These are phyloP conservation scores for Zhuqinia jingwanae DNA, from an alignment of 2,888 invertebrate genomes.

Conservation along the genomic window DNA sequence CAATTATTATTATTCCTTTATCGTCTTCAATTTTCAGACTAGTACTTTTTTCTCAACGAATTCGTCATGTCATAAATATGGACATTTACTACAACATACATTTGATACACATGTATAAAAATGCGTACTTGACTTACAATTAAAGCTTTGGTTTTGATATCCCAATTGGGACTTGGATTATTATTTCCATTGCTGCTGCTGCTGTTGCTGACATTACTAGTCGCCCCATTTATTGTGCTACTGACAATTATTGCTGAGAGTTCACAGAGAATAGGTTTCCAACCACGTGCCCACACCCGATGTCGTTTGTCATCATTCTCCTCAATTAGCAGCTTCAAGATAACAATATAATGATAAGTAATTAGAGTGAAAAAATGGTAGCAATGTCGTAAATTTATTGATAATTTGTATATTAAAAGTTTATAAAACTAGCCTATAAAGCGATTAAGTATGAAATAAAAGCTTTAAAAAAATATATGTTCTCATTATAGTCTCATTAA, in stretches of 20 bases:
- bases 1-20: too few species aligned
- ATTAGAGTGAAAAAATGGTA: neutral
- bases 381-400: slow-evolving; percentile 25
- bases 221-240: neutral
- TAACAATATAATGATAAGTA: neutral
- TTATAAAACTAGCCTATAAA: neutral
- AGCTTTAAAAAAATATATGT: too few species aligned
- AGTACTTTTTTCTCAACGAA: too few species aligned
- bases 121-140: slow-evolving; percentile 58
- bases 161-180: slow-evolving; percentile 49
- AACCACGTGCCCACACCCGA: slow-evolving; percentile 71
- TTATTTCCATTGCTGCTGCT: slow-evolving; percentile 41
- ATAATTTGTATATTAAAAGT: slow-evolving; percentile 54
- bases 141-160: slow-evolving; percentile 71
- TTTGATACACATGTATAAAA: neutral
- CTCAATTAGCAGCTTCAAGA: slow-evolving; percentile 60
- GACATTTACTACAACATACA: neutral
- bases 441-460: neutral
- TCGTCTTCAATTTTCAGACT: too few species aligned
- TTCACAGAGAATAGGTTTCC: slow-evolving; percentile 72
- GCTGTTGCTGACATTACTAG: neutral
- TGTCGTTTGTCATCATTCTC: slow-evolving; percentile 64
- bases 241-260: slow-evolving; percentile 65
- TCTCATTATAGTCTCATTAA: slow-evolving; percentile 9
- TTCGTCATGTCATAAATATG: neutral